Evolutionary conservation across 2,888 invertebrate species (phyloP).

Genomic region (Eugnorisma glareosa): DNA sequence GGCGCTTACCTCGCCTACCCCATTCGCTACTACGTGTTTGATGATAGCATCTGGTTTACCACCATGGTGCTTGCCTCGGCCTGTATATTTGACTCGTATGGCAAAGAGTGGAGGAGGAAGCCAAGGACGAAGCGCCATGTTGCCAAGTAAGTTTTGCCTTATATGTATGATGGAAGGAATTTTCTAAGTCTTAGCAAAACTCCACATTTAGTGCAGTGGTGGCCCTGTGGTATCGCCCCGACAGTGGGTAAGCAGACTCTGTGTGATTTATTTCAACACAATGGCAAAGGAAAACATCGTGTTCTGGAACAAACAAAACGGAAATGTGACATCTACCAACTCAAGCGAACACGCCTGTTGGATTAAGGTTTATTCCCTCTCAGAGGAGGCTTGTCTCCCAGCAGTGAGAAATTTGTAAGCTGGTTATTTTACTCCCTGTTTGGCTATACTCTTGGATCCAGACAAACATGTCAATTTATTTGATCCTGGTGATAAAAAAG

Average conservation of each 20-base stretch:
- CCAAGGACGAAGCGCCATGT: conserved; percentile 84
- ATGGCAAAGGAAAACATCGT: not conserved
- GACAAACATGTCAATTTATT: not conserved
- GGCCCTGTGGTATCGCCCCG: not conserved
- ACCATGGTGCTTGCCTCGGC: conserved; percentile 92
- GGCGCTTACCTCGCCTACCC: conserved; percentile 93
- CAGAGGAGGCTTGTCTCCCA: not conserved
- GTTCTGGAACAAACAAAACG: not conserved
- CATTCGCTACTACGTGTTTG: conserved; percentile 93
- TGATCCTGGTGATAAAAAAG: not conserved
- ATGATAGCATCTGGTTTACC: conserved; percentile 93
- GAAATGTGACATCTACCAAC: not conserved
- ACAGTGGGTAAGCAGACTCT: not conserved
- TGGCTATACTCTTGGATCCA: not conserved
- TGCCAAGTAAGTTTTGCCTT: conserved; percentile 74
- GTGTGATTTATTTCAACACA: not conserved
- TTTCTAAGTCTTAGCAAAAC: not conserved
- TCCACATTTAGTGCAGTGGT: not conserved
- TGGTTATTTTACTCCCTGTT: not conserved
- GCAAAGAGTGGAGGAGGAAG: conserved; percentile 94
- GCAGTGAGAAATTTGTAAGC: not conserved
- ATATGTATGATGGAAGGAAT: not conserved
- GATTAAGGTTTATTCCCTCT: not conserved
- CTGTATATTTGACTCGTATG: conserved; percentile 93
- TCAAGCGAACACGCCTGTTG: not conserved